A percentile compares a stretch with the other conserved stretches of the same genome.
These are phyloP conservation scores for Sitta carolinensis DNA, from an alignment of 2,797 vertebrate genomes.

Conservation along the genomic window DNA sequence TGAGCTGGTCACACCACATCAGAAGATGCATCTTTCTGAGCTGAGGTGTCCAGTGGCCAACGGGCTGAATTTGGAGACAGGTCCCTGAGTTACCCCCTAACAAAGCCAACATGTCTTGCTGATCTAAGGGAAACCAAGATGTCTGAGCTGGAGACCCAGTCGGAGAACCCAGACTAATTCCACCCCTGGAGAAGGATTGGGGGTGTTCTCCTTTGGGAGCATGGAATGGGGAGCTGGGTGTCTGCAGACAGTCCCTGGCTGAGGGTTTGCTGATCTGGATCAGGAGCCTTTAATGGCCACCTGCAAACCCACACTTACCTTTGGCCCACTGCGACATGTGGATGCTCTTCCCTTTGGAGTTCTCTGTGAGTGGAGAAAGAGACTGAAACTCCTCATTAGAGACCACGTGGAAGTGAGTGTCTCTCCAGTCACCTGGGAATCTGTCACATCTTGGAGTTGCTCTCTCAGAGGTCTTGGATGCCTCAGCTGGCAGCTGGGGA, in stretches of 20 bases:
- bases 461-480: background rate
- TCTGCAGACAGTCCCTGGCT: background rate
- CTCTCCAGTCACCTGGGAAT: background rate
- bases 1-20: background rate
- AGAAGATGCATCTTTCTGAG: background rate
- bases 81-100: background rate
- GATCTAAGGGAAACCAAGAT: background rate
- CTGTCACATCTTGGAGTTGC: accelerated
- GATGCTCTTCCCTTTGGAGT: background rate
- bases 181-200: background rate
- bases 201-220: background rate
- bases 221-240: background rate
- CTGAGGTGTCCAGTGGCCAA: background rate
- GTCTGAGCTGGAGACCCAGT: background rate
- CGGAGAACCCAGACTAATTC: background rate
- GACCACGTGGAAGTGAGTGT: background rate
- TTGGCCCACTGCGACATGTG: background rate
- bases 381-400: background rate
- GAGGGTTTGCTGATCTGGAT: background rate
- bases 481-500: background rate
- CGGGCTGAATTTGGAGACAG: background rate
- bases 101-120: background rate
- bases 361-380: background rate
- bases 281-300: slow-evolving; percentile 5
- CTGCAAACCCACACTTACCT: background rate